These are phyloP conservation scores for Drosophila yakuba DNA, from an alignment of 1,140 invertebrate species.

Conservation along the genomic window DNA sequence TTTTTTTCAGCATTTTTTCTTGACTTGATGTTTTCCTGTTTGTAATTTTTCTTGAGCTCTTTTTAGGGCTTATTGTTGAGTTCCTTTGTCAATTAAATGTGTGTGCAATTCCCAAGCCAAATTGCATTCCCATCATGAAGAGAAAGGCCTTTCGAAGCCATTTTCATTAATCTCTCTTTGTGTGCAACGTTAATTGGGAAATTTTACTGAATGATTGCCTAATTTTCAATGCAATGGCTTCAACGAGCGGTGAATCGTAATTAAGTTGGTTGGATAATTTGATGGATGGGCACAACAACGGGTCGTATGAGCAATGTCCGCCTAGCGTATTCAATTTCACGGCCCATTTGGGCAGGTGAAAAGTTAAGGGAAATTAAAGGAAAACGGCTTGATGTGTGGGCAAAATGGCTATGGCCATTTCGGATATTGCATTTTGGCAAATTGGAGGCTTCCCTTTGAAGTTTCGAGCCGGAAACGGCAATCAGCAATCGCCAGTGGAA, in stretches of 20 bases:
- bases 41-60: slow-evolving; percentile 20
- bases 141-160: slow-evolving; percentile 6
- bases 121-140: slow-evolving; percentile 23
- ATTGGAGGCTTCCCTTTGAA: slow-evolving; percentile 75
- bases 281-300: slow-evolving; percentile 15
- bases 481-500: slow-evolving; percentile 44
- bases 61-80: slow-evolving; percentile 53
- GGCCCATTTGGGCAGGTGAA: neutral
- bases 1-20: neutral
- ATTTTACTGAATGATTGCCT: slow-evolving; percentile 1
- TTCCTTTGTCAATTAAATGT: slow-evolving; percentile 34
- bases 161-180: neutral
- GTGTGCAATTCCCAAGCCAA: slow-evolving; percentile 13
- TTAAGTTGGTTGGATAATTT: slow-evolving; percentile 50
- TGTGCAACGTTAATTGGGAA: neutral
- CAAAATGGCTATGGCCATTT: slow-evolving; percentile 1
- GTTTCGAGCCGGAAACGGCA: slow-evolving; percentile 56
- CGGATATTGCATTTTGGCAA: slow-evolving; percentile 60
- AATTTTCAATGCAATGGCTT: slow-evolving; percentile 13
- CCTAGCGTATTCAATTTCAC: slow-evolving; percentile 1
- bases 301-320: slow-evolving; percentile 26
- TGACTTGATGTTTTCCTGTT: slow-evolving; percentile 1
- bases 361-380: slow-evolving; percentile 18
- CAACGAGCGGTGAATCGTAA: slow-evolving; percentile 4
- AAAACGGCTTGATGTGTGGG: neutral